Percentiles rank a stretch among this genome's conserved stretches.
Conservation (phyloP, 2,113 vertebrate genomes). For the Pedionomus torquatus region DNA sequence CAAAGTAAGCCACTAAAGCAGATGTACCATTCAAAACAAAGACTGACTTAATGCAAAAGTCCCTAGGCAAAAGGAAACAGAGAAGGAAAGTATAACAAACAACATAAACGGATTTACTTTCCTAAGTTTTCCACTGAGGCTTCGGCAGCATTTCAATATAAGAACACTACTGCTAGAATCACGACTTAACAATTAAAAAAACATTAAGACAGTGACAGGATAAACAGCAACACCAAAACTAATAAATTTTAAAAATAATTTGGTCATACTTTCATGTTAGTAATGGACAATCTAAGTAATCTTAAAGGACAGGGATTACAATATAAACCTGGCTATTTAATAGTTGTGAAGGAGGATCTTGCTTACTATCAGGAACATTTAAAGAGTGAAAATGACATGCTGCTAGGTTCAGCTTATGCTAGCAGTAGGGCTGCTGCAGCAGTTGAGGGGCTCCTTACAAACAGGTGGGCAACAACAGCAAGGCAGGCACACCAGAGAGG, state of each 20-base stretch:
- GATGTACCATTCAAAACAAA: background rate
- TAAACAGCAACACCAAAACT: background rate
- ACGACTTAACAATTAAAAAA: background rate
- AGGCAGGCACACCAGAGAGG: rapidly evolving
- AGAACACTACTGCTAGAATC: background rate
- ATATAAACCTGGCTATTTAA: background rate
- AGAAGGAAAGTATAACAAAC: background rate
- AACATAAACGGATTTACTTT: background rate
- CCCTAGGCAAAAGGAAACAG: background rate
- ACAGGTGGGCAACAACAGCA: rapidly evolving
- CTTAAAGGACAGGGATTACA: background rate
- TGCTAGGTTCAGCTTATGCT: rapidly evolving
- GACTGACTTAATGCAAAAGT: background rate
- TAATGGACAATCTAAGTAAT: no score
- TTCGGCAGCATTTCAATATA: background rate
- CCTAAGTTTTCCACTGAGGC: background rate
- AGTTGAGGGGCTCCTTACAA: background rate
- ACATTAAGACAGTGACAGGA: background rate
- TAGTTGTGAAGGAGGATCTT: background rate
- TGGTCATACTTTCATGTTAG: background rate
- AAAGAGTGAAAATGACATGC: background rate
- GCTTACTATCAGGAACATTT: background rate
- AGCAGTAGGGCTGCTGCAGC: background rate
- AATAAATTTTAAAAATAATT: background rate
- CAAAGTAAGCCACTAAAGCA: background rate